phyloP scores from a whole-genome alignment of 2,888 invertebrate species.

The Petrolisthes cinctipes region DNA sequence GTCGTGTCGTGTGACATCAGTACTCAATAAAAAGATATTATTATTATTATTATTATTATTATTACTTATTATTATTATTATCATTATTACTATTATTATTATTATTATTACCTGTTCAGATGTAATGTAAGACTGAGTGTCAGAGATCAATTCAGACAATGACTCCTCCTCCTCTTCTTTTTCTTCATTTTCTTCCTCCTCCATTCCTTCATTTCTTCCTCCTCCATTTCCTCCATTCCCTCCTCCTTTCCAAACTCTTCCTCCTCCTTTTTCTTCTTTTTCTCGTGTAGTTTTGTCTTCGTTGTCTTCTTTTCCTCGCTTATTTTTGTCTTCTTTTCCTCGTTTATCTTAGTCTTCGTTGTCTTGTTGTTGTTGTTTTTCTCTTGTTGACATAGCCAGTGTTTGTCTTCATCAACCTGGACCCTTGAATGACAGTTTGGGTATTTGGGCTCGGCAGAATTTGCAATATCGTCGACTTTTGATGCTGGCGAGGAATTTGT shows the following conservation, averaged over 20 bases:
- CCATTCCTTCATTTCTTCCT: not conserved
- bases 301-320: not conserved
- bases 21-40: too few relatives aligned
- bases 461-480: not conserved
- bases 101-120: conserved; percentile 36
- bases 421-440: conserved; percentile 19
- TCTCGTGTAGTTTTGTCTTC: too few relatives aligned
- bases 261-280: not conserved
- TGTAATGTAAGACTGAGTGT: conserved; percentile 52
- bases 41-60: too few relatives aligned
- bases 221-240: not conserved
- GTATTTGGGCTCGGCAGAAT: not conserved
- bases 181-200: not conserved
- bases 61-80: not conserved
- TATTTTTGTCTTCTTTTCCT: not conserved
- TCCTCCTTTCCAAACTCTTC: not conserved
- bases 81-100: not conserved
- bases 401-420: conserved; percentile 26
- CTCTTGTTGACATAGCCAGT: not conserved
- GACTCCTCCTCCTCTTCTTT: not conserved
- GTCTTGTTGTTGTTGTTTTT: not conserved
- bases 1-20: too few relatives aligned
- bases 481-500: conserved; percentile 7
- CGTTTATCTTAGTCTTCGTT: not conserved
- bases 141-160: not conserved